Base-by-base conservation (phyloP, 1,140 invertebrate species). In the Drosophila guanche region DNA sequence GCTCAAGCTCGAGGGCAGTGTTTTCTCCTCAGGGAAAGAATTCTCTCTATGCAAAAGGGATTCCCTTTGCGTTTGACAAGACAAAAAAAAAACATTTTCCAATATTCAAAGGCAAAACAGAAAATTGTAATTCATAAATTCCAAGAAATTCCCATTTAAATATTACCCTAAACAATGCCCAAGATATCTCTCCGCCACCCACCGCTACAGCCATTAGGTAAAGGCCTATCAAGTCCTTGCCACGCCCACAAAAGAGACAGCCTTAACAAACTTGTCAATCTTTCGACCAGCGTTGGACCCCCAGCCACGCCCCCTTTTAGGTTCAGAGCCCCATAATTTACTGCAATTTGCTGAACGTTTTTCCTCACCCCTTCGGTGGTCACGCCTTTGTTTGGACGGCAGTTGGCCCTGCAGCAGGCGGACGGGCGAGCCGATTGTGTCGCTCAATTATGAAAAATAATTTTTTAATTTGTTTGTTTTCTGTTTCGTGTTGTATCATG, bases 381-480 rank as follows among this genome's bases (percentile, higher is more conserved):
- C 47, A 14, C 66, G 62, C 51, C 62, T 37, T 45, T 68, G 40
- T 68, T 68, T 68, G 65, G 65, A 66, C 65, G 63, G 40, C 65
- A 67, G 61, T 69, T 68, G 76, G 53, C 73, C 48, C 68, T 69
- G 55, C 45, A 52, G 70, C 42, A 29, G 27, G 27, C 27, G 6
- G 27, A 29, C 5, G 5, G 10, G 33, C 2, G 10, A 10, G 10
- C 10, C 3, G 7, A 8, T 3, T 4, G 10, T 61, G 71, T 67
- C 52, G 62, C 71, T 85, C 80, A 84, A 84, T 85, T 79, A 84
- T 84, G 80, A 59, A 59, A 60, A 61, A 79, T 79, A 76, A 79
- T 79, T 85, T 76, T 85, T 71, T 68, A 79, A 83, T 84, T 79
- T 85, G 59, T 85, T 79, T 79, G 62, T 60, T 85, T 71, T 78